Evolutionary conservation across 2,888 invertebrate genomes (phyloP), one percentile per base, ranked within the genome.

Genomic region (Netelia fuscicornis): DNA sequence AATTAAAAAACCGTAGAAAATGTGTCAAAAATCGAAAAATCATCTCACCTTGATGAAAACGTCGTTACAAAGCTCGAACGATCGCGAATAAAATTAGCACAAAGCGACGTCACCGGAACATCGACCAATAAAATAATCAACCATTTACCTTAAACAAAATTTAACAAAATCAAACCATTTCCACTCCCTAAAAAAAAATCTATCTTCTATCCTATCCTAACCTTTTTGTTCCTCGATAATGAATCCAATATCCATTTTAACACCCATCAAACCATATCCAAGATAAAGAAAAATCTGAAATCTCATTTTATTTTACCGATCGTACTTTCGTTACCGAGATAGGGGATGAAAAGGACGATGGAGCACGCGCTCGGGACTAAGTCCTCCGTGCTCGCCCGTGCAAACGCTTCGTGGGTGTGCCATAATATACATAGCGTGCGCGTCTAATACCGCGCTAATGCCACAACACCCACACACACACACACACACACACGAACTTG

Each of bases 301-400:
- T 37, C 37, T 6, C 37, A 37, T 37, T 37, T 37, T 37, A 37
- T 37, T 37, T 37, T 6, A 37, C 37, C 37, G 37, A 37, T 37
- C 8, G 6, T 5, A 37, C 5, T 37, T 37, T 37, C 37, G 37
- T 37, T 37, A 37, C 6, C 37, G 37, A 6, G 37, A 37, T 37
- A 58, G 23, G 54, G 48, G 74, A 60, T 83, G 83, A 78, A 67
- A 72, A 37, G 60, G 10, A 11, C 60, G 37, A 42, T 48, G 11
- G 37, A 58, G 62, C 48, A 54, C 20, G 64, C 79, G 64, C 44
- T 71, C 23, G 23, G 64, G 54, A 42, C 54, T 52, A 23, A 13
- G 42, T 62, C 23, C 8, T 25, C 5, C 3, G 44, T 13, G 20
- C 20, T 30, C 42, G 25, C 2, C 68, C 23, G 11, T 30, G 20